Conservation (phyloP, 2,888 invertebrate genomes). For the Rugalucina vietnamica region DNA sequence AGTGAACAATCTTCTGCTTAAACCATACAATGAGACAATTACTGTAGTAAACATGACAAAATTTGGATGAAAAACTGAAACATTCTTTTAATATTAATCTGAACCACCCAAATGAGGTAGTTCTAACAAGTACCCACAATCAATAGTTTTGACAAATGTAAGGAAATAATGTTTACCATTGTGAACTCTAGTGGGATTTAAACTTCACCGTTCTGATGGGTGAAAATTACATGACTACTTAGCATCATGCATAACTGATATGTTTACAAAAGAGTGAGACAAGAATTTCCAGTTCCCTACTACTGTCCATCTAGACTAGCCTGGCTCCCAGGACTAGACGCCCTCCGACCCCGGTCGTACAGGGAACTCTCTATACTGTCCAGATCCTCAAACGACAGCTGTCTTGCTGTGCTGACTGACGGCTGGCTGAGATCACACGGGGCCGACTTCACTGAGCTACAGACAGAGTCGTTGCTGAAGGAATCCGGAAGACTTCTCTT, state of each 20-base stretch:
- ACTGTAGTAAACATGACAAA: too few species aligned
- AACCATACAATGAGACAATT: too few species aligned
- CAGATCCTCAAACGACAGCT: slow-evolving; percentile 48
- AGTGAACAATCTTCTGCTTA: too few species aligned
- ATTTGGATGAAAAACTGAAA: too few species aligned
- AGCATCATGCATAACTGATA: too few species aligned
- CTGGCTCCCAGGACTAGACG: slow-evolving; percentile 59
- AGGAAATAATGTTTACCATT: background rate
- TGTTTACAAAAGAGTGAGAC: too few species aligned
- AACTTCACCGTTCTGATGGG: background rate
- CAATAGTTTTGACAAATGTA: background rate
- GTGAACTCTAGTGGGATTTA: background rate
- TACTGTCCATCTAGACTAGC: slow-evolving; percentile 51
- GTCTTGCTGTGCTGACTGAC: slow-evolving; percentile 43
- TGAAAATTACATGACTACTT: background rate
- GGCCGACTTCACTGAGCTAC: slow-evolving; percentile 50
- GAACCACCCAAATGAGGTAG: background rate
- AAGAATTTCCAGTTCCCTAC: background rate
- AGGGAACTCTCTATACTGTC: slow-evolving; percentile 49
- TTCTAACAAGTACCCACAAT: background rate
- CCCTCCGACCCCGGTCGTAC: slow-evolving; percentile 16
- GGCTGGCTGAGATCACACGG: slow-evolving; percentile 47
- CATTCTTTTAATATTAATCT: too few species aligned
- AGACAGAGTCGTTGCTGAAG: slow-evolving; percentile 45
- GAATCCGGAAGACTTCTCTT: slow-evolving; percentile 32